Percentiles rank a stretch among this genome's conserved stretches.
Evolutionary conservation across 2,113 vertebrate species (phyloP).

Genomic region (Chrysemys picta): DNA sequence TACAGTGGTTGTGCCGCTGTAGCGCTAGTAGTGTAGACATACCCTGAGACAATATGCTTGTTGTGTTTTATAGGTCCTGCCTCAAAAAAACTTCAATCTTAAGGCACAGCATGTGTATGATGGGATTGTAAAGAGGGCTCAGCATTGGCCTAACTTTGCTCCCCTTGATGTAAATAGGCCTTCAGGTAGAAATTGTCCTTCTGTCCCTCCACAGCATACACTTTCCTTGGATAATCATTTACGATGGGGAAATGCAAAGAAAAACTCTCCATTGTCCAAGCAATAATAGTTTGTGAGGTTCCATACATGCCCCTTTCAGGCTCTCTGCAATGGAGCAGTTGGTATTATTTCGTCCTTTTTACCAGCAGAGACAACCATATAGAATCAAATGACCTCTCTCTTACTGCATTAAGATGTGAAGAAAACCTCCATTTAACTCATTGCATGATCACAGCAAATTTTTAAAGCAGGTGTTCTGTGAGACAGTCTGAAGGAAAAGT

Average conservation of each 20-base stretch:
- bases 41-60: background rate
- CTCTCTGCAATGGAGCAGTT: background rate
- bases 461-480: background rate
- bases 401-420: background rate
- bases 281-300: background rate
- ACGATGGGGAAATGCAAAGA: background rate
- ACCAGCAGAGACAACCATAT: background rate
- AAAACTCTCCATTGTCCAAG: background rate
- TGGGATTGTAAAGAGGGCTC: background rate
- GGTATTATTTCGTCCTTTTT: background rate
- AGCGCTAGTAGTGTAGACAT: background rate
- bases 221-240: background rate
- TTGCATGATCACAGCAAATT: rapidly evolving
- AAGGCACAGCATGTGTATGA: background rate
- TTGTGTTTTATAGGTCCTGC: background rate
- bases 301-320: background rate
- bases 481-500: rapidly evolving
- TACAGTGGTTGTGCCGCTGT: background rate
- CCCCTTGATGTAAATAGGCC: background rate
- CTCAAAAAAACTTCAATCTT: background rate
- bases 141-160: background rate
- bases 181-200: background rate
- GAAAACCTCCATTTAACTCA: background rate
- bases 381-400: background rate
- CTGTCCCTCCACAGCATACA: background rate